Base-by-base conservation (phyloP, 2,113 vertebrate genomes). In the Dunckerocampus dactyliophorus region DNA sequence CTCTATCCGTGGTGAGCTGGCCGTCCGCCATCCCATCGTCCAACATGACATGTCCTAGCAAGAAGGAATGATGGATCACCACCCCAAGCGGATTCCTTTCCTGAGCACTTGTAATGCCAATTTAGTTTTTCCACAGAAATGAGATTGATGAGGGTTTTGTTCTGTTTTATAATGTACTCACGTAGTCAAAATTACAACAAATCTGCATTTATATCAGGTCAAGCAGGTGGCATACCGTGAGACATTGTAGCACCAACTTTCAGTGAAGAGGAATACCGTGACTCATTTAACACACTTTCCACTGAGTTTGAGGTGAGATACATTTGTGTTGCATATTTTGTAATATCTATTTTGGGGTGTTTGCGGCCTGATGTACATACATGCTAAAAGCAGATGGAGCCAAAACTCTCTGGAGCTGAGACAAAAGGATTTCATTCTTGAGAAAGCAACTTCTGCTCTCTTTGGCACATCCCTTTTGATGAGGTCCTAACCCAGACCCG, bases 121-220 rank as follows among this genome's bases (percentile, higher is more conserved):
- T 72, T 45, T 71, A 59, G 20, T 47, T 76, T 63, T 72, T 71
- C 24, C 68, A 77, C 65, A 49, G 59, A 62, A 55, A 64, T 47
- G 45, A 65, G 62, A 45, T 60, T 63, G 20, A 14, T 69, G 42
- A 63, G 61, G 49, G 20, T 58, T 59, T 69, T 67, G 72, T 78
- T 59, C 66, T 77, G 49, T 85, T 87, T 83, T 79, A 65, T 74
- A 69, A 80, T 68, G 70, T 71, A 78, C 75, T 76, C 67, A 62
- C 63, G 51, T 84, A 66, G 73, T 73, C 72, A 34, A 71, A 73
- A 15, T 58, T 53, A 28, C 51, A 61, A 67, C 71, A 79, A 63
- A 86, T 70, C 82, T 80, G 85, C 84, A 64, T 77, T 63, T 71
- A 69, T 82, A 87, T 87, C 81, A 72, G 82, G 79, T 74, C 48